Evolutionary conservation across 2,113 vertebrate genomes (phyloP).

Genomic region (Psammodynastes pulverulentus): DNA sequence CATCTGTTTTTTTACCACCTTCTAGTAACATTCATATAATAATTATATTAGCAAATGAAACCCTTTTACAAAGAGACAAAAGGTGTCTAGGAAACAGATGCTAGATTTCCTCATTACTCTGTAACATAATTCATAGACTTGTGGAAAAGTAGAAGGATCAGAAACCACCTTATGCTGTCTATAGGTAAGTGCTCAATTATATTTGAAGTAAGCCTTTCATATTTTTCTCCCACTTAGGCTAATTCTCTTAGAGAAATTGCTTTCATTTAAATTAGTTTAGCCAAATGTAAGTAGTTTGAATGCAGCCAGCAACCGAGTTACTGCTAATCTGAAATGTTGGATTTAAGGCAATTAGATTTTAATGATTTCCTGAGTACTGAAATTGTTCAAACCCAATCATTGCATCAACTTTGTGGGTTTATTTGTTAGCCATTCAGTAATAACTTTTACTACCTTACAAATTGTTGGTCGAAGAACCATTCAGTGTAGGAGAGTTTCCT

Average conservation of each 20-base stretch:
- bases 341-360: not conserved
- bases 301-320: not conserved
- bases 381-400: not conserved
- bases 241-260: not conserved
- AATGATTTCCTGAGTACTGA: not conserved
- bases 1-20: not conserved
- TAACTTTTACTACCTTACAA: not conserved
- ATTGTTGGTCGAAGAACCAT: conserved; percentile 9
- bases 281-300: not conserved
- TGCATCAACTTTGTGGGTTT: not conserved
- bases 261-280: not conserved
- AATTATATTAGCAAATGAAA: not conserved
- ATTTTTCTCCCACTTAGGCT: not conserved
- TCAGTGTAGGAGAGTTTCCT: conserved; percentile 2
- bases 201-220: not conserved
- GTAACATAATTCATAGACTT: not conserved
- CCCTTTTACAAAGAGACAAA: not conserved
- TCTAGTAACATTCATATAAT: not conserved
- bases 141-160: not conserved
- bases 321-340: not conserved
- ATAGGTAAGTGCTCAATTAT: not conserved
- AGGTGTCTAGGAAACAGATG: not conserved
- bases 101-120: not conserved
- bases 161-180: not conserved
- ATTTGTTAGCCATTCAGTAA: not conserved